Percentiles rank a stretch among this genome's conserved stretches.
Conservation (phyloP, 2,888 invertebrate species). For the Lepidonotus clava region DNA sequence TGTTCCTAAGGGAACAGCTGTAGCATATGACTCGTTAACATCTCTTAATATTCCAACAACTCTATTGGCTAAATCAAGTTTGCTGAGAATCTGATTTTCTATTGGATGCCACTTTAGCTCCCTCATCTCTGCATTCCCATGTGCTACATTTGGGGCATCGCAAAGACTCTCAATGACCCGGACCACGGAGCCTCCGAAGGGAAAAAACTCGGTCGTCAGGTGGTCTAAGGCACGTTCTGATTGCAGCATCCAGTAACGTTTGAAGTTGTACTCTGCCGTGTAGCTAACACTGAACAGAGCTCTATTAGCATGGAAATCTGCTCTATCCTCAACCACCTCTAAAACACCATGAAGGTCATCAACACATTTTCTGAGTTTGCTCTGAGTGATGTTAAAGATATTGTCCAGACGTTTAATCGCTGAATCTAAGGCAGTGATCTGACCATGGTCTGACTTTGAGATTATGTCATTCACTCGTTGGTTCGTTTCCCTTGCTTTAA, state of each 20-base stretch:
- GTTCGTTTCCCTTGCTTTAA: background rate
- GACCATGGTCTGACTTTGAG: background rate
- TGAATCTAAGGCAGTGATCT: background rate
- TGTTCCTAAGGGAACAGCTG: background rate
- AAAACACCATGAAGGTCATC: background rate
- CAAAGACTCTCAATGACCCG: too few relatives aligned
- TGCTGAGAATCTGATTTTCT: background rate
- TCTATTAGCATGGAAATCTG: background rate
- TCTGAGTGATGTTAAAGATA: background rate
- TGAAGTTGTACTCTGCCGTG: background rate
- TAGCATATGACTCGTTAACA: background rate
- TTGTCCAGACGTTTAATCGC: background rate
- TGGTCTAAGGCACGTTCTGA: background rate
- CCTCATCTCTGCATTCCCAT: background rate
- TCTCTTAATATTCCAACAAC: background rate
- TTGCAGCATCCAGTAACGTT: background rate
- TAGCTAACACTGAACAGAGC: background rate
- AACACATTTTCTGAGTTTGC: background rate
- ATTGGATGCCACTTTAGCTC: background rate
- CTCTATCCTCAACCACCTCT: background rate
- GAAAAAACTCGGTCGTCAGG: background rate
- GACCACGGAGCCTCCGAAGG: background rate
- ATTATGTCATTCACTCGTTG: background rate
- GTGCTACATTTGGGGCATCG: too few relatives aligned
- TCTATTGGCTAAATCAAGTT: background rate